Evolutionary conservation across 2,888 invertebrate genomes (phyloP), one percentile per base, ranked within the genome.

Genomic region (Amiota minor): DNA sequence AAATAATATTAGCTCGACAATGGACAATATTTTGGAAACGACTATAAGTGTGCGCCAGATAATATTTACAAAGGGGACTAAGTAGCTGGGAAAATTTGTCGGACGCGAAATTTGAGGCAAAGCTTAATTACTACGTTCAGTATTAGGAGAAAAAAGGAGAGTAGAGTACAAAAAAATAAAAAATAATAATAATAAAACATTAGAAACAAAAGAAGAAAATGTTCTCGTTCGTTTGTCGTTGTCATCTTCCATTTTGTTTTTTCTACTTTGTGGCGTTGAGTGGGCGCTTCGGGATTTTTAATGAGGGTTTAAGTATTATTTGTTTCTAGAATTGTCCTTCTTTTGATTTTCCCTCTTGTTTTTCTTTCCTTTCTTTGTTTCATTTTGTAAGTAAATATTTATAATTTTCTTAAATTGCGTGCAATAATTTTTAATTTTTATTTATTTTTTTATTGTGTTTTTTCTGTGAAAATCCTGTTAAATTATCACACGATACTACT

Each of bases 231-330:
- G 35, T 47, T 65, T 65, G n/a, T 68, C 53, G 20, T 46, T 49
- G 35, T 68, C 20, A 20, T 68, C 18, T 12, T 49, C 20, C n/a
- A 18, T 67, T 49, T 67, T 49, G 50, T 67, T 16, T 68, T 49
- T 68, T 50, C 14, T 49, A 23, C 45, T 8, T 18, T 49, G 23
- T 72, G 72, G 75, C 12, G 53, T n/a, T 53, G 53, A 77, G 50
- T 70, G 14, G 10, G 75, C 79, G 53, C 53, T 53, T 53, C n/a
- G 53, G 14, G 12, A n/a, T 76, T 76, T 82, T 82, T 82, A 83
- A 85, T 85, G 84, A 83, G 83, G 83, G 82, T 84, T 83, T 83
- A 84, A 83, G 84, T 82, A 83, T 84, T 81, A 83, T 83, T 85
- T 83, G 84, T 80, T 77, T 79, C 77, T 82, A 84, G 82, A 85